phyloP scores from a whole-genome alignment of 1,140 invertebrate species.

The Pararge aegeria region DNA sequence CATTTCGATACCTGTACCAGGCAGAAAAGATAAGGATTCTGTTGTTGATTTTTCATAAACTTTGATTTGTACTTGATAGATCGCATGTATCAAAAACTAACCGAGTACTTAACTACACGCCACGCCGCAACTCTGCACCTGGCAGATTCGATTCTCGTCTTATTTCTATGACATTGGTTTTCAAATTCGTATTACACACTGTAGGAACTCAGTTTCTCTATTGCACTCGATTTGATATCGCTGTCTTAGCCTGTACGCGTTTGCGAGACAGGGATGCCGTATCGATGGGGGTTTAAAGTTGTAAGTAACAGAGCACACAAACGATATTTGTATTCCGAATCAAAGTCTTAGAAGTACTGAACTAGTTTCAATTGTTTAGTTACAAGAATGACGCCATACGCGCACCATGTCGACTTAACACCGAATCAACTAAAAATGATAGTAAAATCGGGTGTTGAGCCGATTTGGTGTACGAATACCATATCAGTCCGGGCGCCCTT shows the following conservation, averaged over 20 bases:
- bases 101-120: neutral
- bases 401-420: too few species aligned
- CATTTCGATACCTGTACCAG: too few species aligned
- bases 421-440: too few species aligned
- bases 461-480: too few species aligned
- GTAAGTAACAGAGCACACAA: neutral
- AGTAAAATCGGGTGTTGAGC: too few species aligned
- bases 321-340: neutral
- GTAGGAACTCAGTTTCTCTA: constrained; percentile 33
- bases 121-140: constrained; percentile 16
- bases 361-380: too few species aligned
- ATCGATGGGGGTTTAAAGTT: constrained; percentile 2
- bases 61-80: too few species aligned
- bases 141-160: constrained; percentile 10
- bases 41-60: too few species aligned
- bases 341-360: too few species aligned
- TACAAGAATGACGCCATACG: too few species aligned
- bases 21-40: too few species aligned
- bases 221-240: constrained; percentile 31
- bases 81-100: neutral
- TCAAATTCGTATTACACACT: constrained; percentile 22
- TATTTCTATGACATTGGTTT: constrained; percentile 19
- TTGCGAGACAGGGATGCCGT: constrained; percentile 11
- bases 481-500: neutral
- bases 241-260: constrained; percentile 8